phyloP scores from a whole-genome alignment of 2,797 vertebrate genomes.

The Meriones psammophilus region DNA sequence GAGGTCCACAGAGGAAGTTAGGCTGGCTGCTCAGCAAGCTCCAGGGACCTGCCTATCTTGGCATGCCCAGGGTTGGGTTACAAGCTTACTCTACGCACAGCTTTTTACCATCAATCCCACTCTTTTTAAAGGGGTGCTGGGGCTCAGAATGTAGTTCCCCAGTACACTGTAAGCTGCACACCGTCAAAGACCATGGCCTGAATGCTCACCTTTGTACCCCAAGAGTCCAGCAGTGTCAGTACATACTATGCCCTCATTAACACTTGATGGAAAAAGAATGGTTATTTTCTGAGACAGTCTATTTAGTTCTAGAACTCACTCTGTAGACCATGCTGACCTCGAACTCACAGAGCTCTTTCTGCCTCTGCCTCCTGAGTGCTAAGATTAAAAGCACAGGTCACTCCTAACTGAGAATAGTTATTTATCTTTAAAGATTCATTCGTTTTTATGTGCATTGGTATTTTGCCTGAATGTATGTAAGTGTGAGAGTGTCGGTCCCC shows the following conservation, averaged over 20 bases:
- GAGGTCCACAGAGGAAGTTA: background rate
- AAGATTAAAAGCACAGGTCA: background rate
- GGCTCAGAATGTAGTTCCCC: too few relatives aligned
- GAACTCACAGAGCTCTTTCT: background rate
- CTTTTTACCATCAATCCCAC: background rate
- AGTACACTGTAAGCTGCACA: background rate
- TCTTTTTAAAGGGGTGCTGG: background rate
- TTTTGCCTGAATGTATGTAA: background rate
- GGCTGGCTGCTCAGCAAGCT: background rate
- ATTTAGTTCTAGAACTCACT: background rate
- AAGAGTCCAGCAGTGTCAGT: constrained; percentile 31
- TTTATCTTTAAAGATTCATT: background rate
- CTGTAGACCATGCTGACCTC: background rate
- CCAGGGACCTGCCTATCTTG: background rate
- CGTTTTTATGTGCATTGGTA: background rate
- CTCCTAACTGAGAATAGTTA: background rate
- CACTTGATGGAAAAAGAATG: background rate
- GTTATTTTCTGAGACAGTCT: background rate
- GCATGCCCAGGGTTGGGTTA: too few relatives aligned
- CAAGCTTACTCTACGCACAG: background rate
- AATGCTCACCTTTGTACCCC: constrained; percentile 71
- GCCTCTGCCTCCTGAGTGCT: background rate
- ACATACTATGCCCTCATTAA: constrained; percentile 47
- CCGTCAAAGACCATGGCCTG: background rate
- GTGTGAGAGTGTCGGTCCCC: background rate